Evolutionary conservation across 1,140 invertebrate species (phyloP).

Genomic region (Samia ricini): DNA sequence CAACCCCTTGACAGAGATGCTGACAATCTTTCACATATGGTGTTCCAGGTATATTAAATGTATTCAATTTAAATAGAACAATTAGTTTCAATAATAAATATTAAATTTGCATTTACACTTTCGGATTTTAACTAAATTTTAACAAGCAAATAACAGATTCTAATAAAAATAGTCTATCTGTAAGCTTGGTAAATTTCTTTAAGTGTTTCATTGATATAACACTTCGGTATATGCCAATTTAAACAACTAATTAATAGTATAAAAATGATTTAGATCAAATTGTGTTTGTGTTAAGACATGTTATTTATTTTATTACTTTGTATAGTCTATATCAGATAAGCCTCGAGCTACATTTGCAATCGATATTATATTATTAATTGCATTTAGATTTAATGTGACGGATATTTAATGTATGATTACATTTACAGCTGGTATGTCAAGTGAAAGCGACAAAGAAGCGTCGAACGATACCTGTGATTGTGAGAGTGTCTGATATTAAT

Average conservation of each 20-base stretch:
- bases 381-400: constrained; percentile 23
- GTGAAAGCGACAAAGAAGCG: constrained; percentile 86
- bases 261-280: background rate
- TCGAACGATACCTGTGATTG: constrained; percentile 91
- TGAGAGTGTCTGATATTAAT: constrained; percentile 93
- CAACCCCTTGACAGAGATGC: constrained; percentile 91
- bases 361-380: constrained; percentile 18
- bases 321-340: background rate
- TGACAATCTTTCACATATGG: constrained; percentile 90
- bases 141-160: too few species aligned
- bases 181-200: too few species aligned
- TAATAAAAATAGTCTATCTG: too few species aligned
- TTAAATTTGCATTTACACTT: too few species aligned
- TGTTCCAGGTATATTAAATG: constrained; percentile 86
- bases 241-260: background rate
- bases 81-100: too few species aligned
- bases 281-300: background rate
- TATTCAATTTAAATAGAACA: background rate
- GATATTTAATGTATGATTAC: constrained; percentile 26
- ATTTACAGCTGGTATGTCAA: constrained; percentile 86
- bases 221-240: too few species aligned
- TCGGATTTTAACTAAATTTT: too few species aligned
- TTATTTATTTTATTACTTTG: background rate
- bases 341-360: constrained; percentile 3
- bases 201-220: too few species aligned